Conservation (phyloP, 2,797 vertebrate genomes). For the Gymnothorax reevesii region DNA sequence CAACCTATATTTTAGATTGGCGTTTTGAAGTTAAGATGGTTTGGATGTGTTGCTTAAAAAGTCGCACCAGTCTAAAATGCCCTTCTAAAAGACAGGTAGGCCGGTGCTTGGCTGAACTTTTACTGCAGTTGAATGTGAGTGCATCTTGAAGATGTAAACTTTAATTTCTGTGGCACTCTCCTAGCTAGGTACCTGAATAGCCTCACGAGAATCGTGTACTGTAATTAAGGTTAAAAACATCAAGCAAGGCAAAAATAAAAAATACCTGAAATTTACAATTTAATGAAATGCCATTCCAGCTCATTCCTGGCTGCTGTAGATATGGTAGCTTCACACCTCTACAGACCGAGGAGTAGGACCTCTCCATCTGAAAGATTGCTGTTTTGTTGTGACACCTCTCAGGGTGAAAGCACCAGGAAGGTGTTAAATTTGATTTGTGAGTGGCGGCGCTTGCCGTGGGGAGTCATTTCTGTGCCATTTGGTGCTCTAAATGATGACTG, state of each 20-base stretch:
- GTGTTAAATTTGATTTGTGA: slow-evolving; percentile 61
- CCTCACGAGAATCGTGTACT: background rate
- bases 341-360: slow-evolving; percentile 29
- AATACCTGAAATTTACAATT: slow-evolving; percentile 1
- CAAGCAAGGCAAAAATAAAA: background rate
- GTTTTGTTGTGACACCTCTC: slow-evolving; percentile 72
- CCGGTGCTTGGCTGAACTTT: too few relatives aligned
- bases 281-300: background rate
- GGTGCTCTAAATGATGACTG: slow-evolving; percentile 54
- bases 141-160: background rate
- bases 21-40: too few relatives aligned
- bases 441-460: slow-evolving; percentile 51
- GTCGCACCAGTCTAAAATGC: too few relatives aligned
- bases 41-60: too few relatives aligned
- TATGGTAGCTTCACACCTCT: slow-evolving; percentile 31
- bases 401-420: slow-evolving; percentile 65
- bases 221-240: slow-evolving; percentile 5
- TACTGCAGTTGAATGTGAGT: background rate
- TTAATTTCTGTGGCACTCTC: background rate
- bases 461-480: slow-evolving; percentile 58
- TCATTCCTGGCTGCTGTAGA: slow-evolving; percentile 29
- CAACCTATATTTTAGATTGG: too few relatives aligned
- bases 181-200: background rate
- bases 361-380: slow-evolving; percentile 65
- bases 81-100: too few relatives aligned